Evolutionary conservation across 2,113 vertebrate genomes (phyloP).

Genomic region (Scortum barcoo): DNA sequence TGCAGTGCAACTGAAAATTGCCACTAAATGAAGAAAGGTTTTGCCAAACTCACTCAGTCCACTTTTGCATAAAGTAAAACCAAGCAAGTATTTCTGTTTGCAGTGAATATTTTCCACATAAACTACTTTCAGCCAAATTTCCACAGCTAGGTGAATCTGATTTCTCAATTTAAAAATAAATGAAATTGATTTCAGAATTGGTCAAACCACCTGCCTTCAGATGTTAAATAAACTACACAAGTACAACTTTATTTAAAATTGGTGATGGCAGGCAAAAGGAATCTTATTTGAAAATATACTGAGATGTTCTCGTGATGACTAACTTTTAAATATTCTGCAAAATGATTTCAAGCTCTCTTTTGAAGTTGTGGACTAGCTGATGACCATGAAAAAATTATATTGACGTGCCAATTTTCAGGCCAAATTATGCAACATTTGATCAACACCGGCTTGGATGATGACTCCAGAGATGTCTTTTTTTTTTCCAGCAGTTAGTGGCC

Average conservation of each 20-base stretch:
- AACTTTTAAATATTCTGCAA: constrained; percentile 15
- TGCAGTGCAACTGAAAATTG: constrained; percentile 15
- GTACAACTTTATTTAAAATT: constrained; percentile 1
- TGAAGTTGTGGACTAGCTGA: constrained; percentile 54
- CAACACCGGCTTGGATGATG: neutral
- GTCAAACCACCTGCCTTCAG: neutral
- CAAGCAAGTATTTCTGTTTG: neutral
- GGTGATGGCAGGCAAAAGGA: neutral
- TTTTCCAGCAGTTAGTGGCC: constrained; percentile 12
- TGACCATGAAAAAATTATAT: constrained; percentile 47
- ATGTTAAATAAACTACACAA: neutral
- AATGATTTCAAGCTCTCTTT: constrained; percentile 54
- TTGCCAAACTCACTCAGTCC: neutral
- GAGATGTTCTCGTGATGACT: constrained; percentile 33
- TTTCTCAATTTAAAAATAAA: constrained; percentile 10
- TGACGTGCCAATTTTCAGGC: constrained; percentile 36
- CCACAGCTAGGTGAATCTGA: constrained; percentile 2
- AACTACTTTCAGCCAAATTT: constrained; percentile 20
- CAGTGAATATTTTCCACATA: neutral
- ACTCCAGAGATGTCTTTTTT: constrained; percentile 33
- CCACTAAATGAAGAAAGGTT: neutral
- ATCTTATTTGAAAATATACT: constrained; percentile 20
- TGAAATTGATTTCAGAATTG: neutral
- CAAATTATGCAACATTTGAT: constrained; percentile 39
- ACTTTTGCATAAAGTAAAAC: neutral